These are phyloP conservation scores for Fundulus diaphanus DNA, from an alignment of 2,797 vertebrate species.

Conservation along the genomic window DNA sequence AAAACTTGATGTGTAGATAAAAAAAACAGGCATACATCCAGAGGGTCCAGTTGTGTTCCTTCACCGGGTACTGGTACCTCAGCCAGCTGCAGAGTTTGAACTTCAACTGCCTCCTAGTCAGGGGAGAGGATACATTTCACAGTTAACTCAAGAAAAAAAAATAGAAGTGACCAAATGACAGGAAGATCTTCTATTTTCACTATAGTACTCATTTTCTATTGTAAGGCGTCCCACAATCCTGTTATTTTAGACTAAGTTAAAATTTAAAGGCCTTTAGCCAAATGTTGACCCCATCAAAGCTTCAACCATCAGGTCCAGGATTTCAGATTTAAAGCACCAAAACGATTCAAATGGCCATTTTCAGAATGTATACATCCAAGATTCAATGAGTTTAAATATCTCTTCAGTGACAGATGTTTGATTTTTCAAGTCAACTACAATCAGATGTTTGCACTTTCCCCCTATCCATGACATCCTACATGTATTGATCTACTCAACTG, in stretches of 20 bases:
- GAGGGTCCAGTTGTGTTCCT: constrained; percentile 47
- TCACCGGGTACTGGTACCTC: constrained; percentile 45
- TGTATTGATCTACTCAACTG: not conserved
- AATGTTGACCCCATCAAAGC: too few relatives aligned
- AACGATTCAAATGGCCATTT: not conserved
- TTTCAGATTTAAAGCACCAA: not conserved
- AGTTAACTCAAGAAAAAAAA: not conserved
- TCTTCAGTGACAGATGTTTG: not conserved
- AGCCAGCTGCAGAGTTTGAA: constrained; percentile 53
- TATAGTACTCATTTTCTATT: not conserved
- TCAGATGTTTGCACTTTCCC: not conserved
- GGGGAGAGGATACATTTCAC: not conserved
- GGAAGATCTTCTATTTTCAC: not conserved
- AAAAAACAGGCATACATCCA: constrained; percentile 52
- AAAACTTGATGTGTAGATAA: not conserved
- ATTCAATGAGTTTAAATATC: not conserved
- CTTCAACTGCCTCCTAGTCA: constrained; percentile 51
- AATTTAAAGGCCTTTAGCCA: too few relatives aligned
- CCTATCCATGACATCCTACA: not conserved
- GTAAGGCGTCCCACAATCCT: not conserved
- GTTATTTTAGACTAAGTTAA: too few relatives aligned
- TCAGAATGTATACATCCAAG: not conserved
- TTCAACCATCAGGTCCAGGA: not conserved
- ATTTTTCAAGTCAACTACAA: not conserved
- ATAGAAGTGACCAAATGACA: not conserved